A percentile compares a stretch with the other conserved stretches of the same genome.
Conservation (phyloP, 1,140 invertebrate species). For the Cyrtorhinus lividipennis region DNA sequence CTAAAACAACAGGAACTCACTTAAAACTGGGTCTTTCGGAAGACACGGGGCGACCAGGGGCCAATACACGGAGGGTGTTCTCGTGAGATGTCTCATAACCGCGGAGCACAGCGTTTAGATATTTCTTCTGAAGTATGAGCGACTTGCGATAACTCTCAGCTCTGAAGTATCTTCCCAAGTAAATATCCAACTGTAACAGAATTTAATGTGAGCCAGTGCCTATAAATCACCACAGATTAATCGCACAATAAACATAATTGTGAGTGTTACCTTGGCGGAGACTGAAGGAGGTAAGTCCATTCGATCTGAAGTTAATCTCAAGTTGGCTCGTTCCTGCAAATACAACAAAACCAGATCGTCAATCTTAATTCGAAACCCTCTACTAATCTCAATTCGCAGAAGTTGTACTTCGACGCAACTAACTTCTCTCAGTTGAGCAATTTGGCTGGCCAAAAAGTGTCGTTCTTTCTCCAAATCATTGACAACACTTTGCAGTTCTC, state of each 20-base stretch:
- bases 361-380: no score
- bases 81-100: constrained; percentile 40
- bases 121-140: constrained; percentile 70
- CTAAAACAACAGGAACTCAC: no score
- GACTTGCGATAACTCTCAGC: constrained; percentile 69
- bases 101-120: constrained; percentile 52
- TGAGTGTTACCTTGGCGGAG: neutral
- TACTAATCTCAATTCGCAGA: no score
- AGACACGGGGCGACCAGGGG: neutral
- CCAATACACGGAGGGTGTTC: neutral
- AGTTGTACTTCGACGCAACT: no score
- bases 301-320: neutral
- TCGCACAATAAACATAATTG: neutral
- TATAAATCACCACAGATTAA: neutral
- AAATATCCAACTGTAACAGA: neutral
- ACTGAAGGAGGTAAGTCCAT: neutral
- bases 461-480: neutral
- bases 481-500: neutral
- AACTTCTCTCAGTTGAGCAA: neutral
- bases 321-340: neutral
- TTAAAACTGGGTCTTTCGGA: neutral
- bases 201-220: no score
- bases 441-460: neutral
- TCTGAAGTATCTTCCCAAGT: constrained; percentile 27
- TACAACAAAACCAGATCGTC: no score